Base-by-base conservation (phyloP, 2,113 vertebrate species). In the Caretta caretta region DNA sequence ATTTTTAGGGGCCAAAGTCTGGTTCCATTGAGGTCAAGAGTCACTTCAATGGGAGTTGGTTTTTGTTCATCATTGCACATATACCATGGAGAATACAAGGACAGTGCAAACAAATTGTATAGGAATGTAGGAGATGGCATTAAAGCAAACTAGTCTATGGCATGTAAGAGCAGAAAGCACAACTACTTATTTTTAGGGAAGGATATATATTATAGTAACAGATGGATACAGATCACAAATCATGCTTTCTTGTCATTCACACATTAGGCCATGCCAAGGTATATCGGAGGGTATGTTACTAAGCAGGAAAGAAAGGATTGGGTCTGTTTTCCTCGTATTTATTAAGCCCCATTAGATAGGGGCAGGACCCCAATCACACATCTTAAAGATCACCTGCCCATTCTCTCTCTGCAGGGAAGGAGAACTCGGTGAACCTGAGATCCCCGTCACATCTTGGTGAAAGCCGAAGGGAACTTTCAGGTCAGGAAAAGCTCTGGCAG, bases 251-350 rank as follows among this genome's bases (percentile, higher is more conserved):
- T 35, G 31, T 35, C 62, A n/a, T 65, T 16, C 16, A 35, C 31
- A 31, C 62, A 24, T 25, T 24, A 10, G 56, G 3, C 56, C 24
- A 27, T 57, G 29, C 31, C 29, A 16, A 65, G 12, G 31, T 12
- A 35, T 6, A 3, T 51, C 90, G 56, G 81, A 57, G 9, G 89
- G 11, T 0, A 0, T 7, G n/a, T 12, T 72, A 48, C 49, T 87
- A 86, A 83, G 80, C 86, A 78, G 84, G 86, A 94, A 46, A 14
- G 12, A 46, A 46, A 93, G 46, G 69, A 94, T 92, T 92, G 93
- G 96, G 87, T 96, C 88, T 93, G 84, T 89, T 97, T 17, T 95
- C 12, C 78, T 96, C 92, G 95, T 84, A 78, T 94, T 96, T 90
- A 95, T 88, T 85, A 38, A 90, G 87, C 78, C 62, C 92, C 83